These are phyloP conservation scores for Gymnothorax reevesii DNA, from an alignment of 2,797 vertebrate species.

Conservation along the genomic window DNA sequence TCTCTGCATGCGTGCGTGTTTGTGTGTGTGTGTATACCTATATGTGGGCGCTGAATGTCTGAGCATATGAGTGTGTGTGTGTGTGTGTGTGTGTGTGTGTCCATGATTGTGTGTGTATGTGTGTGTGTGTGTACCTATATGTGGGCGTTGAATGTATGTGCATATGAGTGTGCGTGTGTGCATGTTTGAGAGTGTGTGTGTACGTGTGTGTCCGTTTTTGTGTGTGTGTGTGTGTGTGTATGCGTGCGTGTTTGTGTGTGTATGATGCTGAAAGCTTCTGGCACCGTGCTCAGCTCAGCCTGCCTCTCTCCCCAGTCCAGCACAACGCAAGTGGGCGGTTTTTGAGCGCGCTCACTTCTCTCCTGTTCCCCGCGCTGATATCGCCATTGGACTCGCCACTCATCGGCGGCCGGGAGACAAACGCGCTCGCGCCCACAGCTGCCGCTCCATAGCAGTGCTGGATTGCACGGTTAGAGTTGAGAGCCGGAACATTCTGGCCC, in stretches of 20 bases:
- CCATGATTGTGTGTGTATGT: neutral
- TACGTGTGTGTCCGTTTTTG: neutral
- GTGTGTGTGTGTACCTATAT: neutral
- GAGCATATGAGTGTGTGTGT: neutral
- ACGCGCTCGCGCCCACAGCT: neutral
- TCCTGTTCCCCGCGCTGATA: neutral
- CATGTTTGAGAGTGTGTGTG: neutral
- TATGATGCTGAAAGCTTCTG: conserved; percentile 19
- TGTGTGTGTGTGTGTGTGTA: neutral
- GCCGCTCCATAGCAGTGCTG: neutral
- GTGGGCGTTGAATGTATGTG: neutral
- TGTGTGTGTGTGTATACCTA: too few relatives aligned
- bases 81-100: neutral
- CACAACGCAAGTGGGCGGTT: neutral
- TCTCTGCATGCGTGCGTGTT: neutral
- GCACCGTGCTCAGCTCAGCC: neutral
- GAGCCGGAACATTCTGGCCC: neutral
- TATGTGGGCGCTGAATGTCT: too few relatives aligned
- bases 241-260: neutral
- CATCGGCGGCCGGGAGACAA: neutral
- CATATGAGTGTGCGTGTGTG: too few relatives aligned
- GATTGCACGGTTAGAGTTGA: conserved; percentile 12
- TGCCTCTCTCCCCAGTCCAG: neutral
- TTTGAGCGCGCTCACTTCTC: neutral
- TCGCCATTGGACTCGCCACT: neutral